Conservation (phyloP, 2,113 vertebrate species). For the Anguilla japonica region DNA sequence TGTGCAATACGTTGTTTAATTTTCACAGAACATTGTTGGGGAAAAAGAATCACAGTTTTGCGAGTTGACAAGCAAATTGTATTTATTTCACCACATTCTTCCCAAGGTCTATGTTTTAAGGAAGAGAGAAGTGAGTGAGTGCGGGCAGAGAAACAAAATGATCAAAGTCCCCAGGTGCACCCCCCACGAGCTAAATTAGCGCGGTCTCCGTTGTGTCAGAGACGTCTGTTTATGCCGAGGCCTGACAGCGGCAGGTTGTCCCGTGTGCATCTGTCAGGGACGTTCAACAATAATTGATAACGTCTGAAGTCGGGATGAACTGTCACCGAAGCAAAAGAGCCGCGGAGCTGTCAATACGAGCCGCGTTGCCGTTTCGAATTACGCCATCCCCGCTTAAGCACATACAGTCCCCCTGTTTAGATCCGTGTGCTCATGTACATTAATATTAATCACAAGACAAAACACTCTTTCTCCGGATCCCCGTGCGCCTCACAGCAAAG, state of each 20-base stretch:
- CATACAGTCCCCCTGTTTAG: conserved; percentile 34
- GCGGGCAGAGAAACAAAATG: background rate
- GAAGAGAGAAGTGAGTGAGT: background rate
- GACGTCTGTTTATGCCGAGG: conserved; percentile 15
- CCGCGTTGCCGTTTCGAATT: conserved; percentile 29
- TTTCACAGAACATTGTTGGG: background rate
- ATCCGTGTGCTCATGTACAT: conserved; percentile 42
- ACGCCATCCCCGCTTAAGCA: conserved; percentile 33
- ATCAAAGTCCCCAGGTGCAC: conserved; percentile 15
- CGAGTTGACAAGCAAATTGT: background rate
- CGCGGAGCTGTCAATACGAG: conserved; percentile 38
- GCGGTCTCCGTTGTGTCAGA: conserved; percentile 28
- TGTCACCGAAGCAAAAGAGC: conserved; percentile 32
- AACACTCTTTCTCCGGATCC: conserved; percentile 29
- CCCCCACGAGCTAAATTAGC: conserved; percentile 25
- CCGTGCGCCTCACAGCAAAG: conserved; percentile 26
- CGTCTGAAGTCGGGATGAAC: conserved; percentile 38
- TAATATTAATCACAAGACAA: conserved; percentile 48
- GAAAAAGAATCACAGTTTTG: background rate
- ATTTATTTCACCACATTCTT: background rate
- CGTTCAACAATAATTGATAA: conserved; percentile 42
- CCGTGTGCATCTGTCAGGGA: conserved; percentile 26
- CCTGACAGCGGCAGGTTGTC: conserved; percentile 20
- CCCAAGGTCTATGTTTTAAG: background rate
- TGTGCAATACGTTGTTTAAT: no score